Percentiles rank a stretch among this genome's conserved stretches.
Conservation (phyloP, 2,888 invertebrate genomes). For the Notodonta ziczac region DNA sequence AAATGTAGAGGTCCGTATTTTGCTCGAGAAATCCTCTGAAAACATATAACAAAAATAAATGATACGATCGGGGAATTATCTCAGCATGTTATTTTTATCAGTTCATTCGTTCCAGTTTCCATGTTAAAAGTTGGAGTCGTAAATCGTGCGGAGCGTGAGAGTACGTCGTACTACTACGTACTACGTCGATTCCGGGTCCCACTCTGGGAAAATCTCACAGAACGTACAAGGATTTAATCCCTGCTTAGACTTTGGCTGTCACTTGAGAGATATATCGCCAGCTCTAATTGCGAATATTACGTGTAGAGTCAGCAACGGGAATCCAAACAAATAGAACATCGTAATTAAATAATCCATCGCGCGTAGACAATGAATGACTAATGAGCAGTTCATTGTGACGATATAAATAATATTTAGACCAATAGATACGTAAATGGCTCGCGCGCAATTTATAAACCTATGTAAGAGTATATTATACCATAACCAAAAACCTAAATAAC, state of each 20-base stretch:
- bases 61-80: constrained; percentile 13
- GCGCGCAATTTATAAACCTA: too few species aligned
- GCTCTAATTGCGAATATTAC: constrained; percentile 60
- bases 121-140: constrained; percentile 54
- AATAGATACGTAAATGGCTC: too few species aligned
- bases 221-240: constrained; percentile 64
- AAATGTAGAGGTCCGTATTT: background rate
- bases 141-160: constrained; percentile 51
- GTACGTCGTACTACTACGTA: too few species aligned
- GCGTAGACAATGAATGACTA: too few species aligned
- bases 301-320: constrained; percentile 25
- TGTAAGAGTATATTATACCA: too few species aligned
- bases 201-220: constrained; percentile 39
- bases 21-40: background rate
- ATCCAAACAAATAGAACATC: constrained; percentile 14
- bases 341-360: too few species aligned
- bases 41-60: background rate
- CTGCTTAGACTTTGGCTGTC: constrained; percentile 51
- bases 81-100: constrained; percentile 31
- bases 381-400: too few species aligned
- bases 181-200: constrained; percentile 39
- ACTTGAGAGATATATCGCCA: constrained; percentile 57
- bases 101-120: constrained; percentile 42
- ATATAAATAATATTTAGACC: too few species aligned
- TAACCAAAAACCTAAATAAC: too few species aligned